A percentile compares a stretch with the other conserved stretches of the same genome.
These are phyloP conservation scores for Gymnoscelis rufifasciata DNA, from an alignment of 2,888 invertebrate genomes.

Conservation along the genomic window DNA sequence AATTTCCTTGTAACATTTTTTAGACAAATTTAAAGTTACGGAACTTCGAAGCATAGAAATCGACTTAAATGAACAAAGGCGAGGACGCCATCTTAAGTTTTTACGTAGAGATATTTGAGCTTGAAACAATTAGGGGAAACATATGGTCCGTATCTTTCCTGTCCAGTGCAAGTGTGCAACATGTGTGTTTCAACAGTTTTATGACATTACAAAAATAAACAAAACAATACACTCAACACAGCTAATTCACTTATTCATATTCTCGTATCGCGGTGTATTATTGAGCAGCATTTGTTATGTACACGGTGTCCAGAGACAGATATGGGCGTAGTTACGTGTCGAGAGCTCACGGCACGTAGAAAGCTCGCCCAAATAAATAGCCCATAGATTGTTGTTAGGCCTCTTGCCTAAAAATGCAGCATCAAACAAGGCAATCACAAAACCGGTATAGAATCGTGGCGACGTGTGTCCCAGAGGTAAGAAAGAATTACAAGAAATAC, in stretches of 20 bases:
- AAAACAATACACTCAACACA: slow-evolving; percentile 17
- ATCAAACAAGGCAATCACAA: slow-evolving; percentile 32
- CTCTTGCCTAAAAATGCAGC: slow-evolving; percentile 42
- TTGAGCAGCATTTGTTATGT: slow-evolving; percentile 42
- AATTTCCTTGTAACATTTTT: slow-evolving; percentile 48
- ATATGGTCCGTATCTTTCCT: slow-evolving; percentile 5
- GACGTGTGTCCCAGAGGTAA: slow-evolving; percentile 16
- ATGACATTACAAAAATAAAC: slow-evolving; percentile 8
- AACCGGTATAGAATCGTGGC: slow-evolving; percentile 37
- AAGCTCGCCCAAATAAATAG: slow-evolving; percentile 53
- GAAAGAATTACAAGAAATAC: slow-evolving; percentile 6
- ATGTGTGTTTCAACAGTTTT: slow-evolving; percentile 23
- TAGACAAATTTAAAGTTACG: slow-evolving; percentile 59
- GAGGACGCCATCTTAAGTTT: background rate
- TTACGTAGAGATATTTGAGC: background rate
- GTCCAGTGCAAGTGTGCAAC: slow-evolving; percentile 33
- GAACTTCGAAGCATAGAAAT: slow-evolving; percentile 34
- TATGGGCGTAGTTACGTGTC: slow-evolving; percentile 51
- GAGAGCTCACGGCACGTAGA: slow-evolving; percentile 47
- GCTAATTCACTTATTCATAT: slow-evolving; percentile 30
- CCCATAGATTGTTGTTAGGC: slow-evolving; percentile 55
- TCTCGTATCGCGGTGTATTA: slow-evolving; percentile 36
- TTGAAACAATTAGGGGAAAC: slow-evolving; percentile 6
- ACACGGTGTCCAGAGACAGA: slow-evolving; percentile 44
- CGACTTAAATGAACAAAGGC: slow-evolving; percentile 19